These are phyloP conservation scores for Engystomops pustulosus DNA, from an alignment of 2,113 vertebrate genomes.

Conservation along the genomic window DNA sequence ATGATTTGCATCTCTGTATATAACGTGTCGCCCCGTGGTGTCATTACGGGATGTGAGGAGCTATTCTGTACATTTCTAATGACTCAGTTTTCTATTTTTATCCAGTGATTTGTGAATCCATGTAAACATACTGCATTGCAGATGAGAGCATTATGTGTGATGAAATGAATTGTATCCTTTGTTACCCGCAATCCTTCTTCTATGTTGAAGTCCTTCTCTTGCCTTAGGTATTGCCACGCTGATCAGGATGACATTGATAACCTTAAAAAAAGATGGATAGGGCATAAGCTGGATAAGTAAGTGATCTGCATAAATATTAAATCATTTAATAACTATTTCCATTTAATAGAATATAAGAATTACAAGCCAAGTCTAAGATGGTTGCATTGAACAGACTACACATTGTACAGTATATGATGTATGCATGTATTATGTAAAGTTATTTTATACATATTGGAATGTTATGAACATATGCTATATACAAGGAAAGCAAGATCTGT, in stretches of 20 bases:
- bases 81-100: conserved; percentile 27
- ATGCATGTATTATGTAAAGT: not conserved
- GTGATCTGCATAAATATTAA: conserved; percentile 24
- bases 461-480: not conserved
- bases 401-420: not conserved
- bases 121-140: conserved; percentile 45
- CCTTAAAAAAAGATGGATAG: conserved; percentile 60
- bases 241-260: conserved; percentile 61
- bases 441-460: not conserved
- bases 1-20: not conserved
- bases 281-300: conserved; percentile 60
- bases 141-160: conserved; percentile 20
- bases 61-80: conserved; percentile 27
- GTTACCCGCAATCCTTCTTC: conserved; percentile 40
- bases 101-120: conserved; percentile 13
- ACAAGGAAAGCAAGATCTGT: not conserved
- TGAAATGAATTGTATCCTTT: conserved; percentile 29
- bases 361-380: not conserved
- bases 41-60: conserved; percentile 11
- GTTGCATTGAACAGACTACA: not conserved
- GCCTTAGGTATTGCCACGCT: conserved; percentile 58
- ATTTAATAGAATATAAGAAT: not conserved
- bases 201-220: conserved; percentile 57
- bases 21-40: not conserved
- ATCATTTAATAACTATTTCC: conserved; percentile 19